phyloP scores from a whole-genome alignment of 1,140 invertebrate genomes.

The Euglossa dilemma region DNA sequence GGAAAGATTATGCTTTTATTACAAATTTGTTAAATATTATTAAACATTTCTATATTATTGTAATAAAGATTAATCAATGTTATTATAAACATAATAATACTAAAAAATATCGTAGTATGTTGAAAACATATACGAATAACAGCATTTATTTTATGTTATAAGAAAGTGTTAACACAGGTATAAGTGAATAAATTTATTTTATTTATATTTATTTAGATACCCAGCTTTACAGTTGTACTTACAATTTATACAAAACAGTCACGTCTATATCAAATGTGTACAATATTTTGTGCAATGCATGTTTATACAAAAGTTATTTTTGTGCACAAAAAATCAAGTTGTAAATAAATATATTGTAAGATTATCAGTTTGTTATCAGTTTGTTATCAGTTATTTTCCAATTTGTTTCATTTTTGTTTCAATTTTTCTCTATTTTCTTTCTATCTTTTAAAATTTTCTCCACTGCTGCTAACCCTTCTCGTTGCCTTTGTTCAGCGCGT shows the following conservation, averaged over 20 bases:
- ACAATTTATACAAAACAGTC: conserved; percentile 23
- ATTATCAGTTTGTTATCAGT: not conserved
- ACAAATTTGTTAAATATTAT: conserved; percentile 1
- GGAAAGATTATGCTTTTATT: conserved; percentile 23
- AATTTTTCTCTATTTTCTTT: conserved; percentile 27
- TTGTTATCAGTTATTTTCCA: conserved; percentile 1
- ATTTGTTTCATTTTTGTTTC: conserved; percentile 27
- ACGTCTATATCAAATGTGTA: conserved; percentile 17
- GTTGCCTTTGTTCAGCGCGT: conserved; percentile 66
- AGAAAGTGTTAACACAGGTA: not conserved
- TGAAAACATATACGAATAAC: conserved; percentile 1
- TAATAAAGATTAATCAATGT: conserved; percentile 6
- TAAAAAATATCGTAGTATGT: not conserved
- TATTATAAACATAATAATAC: conserved; percentile 18
- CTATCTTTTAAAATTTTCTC: conserved; percentile 68
- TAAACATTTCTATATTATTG: conserved; percentile 22
- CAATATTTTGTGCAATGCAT: conserved; percentile 28
- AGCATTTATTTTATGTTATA: not conserved
- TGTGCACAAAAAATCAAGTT: not conserved
- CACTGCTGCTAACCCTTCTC: conserved; percentile 67
- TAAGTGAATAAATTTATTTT: not conserved
- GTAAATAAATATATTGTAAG: conserved; percentile 31
- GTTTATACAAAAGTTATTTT: conserved; percentile 42
- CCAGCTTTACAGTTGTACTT: conserved; percentile 15
- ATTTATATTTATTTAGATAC: not conserved